phyloP scores from a whole-genome alignment of 2,888 invertebrate species.

The Rhopalosiphum nymphaeae region DNA sequence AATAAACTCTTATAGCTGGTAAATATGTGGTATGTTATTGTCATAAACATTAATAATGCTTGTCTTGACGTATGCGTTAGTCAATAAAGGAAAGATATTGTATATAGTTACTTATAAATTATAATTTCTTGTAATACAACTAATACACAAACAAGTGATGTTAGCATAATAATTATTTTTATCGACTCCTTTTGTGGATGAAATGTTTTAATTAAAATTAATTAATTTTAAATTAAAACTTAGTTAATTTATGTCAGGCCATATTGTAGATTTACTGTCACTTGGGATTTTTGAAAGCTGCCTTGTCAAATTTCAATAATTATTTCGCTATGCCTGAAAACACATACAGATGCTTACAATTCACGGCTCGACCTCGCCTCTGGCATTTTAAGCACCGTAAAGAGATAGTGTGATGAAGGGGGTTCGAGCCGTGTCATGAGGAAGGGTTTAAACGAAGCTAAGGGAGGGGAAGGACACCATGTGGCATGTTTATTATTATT shows the following conservation, averaged over 20 bases:
- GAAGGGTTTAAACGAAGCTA: slow-evolving; percentile 55
- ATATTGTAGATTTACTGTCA: slow-evolving; percentile 3
- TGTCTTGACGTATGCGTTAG: slow-evolving; percentile 1
- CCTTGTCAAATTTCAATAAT: slow-evolving; percentile 60
- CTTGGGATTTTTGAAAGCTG: slow-evolving; percentile 26
- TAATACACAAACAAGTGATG: neutral
- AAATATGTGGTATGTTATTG: slow-evolving; percentile 22
- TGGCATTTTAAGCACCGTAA: slow-evolving; percentile 43
- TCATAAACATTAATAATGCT: slow-evolving; percentile 29
- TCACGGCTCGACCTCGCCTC: slow-evolving; percentile 43
- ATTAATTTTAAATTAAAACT: slow-evolving; percentile 48
- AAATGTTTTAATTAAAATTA: slow-evolving; percentile 47
- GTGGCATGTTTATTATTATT: slow-evolving; percentile 61
- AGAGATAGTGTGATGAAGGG: neutral
- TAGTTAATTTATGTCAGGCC: slow-evolving; percentile 25
- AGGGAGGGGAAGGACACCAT: neutral
- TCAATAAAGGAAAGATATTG: neutral
- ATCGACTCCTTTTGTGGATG: neutral
- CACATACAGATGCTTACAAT: slow-evolving; percentile 39
- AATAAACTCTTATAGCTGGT: neutral
- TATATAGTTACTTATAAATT: neutral
- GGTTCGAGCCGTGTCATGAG: neutral
- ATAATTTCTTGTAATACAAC: neutral
- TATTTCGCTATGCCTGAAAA: slow-evolving; percentile 39
- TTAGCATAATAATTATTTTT: neutral